Conservation (phyloP, 1,140 invertebrate genomes). For the Neodiprion lecontei region DNA sequence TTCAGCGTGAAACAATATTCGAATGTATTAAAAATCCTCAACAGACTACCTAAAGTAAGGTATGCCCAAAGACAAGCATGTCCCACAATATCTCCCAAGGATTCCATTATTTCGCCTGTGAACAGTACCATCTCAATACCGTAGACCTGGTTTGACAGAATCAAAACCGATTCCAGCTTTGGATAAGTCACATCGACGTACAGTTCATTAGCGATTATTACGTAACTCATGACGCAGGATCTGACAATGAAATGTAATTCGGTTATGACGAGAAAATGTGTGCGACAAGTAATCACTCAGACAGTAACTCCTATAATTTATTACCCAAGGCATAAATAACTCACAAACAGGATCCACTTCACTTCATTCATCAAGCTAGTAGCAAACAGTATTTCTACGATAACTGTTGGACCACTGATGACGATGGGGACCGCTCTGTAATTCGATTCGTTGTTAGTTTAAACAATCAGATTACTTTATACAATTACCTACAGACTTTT, state of each 20-base stretch:
- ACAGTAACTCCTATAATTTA: background rate
- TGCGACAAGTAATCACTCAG: slow-evolving; percentile 31
- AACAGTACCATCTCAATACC: slow-evolving; percentile 66
- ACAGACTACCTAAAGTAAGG: too few relatives aligned
- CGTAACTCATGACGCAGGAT: slow-evolving; percentile 78
- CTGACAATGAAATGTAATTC: slow-evolving; percentile 41
- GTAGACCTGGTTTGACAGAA: slow-evolving; percentile 70
- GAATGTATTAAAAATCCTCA: too few relatives aligned
- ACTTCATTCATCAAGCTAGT: slow-evolving; percentile 60
- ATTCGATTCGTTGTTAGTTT: background rate
- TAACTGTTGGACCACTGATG: slow-evolving; percentile 68
- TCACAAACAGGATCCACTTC: slow-evolving; percentile 34
- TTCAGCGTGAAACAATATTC: too few relatives aligned
- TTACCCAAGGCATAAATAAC: slow-evolving; percentile 31
- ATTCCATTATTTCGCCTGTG: slow-evolving; percentile 39
- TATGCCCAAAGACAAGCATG: slow-evolving; percentile 32
- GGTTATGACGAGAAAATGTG: too few relatives aligned
- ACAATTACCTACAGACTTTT: too few relatives aligned
- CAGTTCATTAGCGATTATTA: slow-evolving; percentile 78
- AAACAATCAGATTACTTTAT: too few relatives aligned
- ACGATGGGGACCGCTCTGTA: slow-evolving; percentile 67
- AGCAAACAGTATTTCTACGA: slow-evolving; percentile 70
- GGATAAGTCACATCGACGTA: slow-evolving; percentile 80
- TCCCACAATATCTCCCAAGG: slow-evolving; percentile 42
- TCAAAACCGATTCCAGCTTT: slow-evolving; percentile 74